Percentiles rank a stretch among this genome's conserved stretches.
Evolutionary conservation across 1,140 invertebrate species (phyloP).

Genomic region (Sycophila sp.): DNA sequence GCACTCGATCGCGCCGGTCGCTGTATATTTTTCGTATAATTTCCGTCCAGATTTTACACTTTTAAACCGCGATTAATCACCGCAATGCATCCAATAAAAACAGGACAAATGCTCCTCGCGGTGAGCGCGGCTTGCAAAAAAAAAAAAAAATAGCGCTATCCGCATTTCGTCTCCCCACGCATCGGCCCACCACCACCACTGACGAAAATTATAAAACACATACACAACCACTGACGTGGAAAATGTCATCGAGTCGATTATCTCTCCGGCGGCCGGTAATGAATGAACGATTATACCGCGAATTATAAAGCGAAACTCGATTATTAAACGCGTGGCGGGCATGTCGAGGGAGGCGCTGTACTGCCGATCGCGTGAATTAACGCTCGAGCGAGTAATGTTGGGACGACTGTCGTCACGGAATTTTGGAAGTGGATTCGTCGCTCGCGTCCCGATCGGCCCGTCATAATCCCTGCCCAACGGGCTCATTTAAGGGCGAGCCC

Average conservation of each 20-base stretch:
- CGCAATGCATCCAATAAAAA: not conserved
- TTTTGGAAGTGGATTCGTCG: not conserved
- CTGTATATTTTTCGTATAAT: not conserved
- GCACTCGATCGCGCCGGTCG: not conserved
- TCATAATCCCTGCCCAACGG: no score
- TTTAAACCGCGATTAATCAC: conserved; percentile 13
- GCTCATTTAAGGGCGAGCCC: conserved; percentile 9
- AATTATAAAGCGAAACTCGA: conserved; percentile 36
- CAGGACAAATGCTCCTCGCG: not conserved
- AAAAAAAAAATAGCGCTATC: no score
- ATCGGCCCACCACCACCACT: no score
- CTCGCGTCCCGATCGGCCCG: not conserved
- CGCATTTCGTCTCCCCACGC: no score
- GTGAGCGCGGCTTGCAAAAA: not conserved
- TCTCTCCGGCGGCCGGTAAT: not conserved
- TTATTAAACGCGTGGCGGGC: not conserved
- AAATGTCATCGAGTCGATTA: not conserved
- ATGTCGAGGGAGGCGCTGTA: no score
- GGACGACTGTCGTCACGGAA: not conserved
- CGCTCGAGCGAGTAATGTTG: conserved; percentile 9
- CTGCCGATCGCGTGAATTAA: conserved; percentile 13
- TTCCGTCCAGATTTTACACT: not conserved
- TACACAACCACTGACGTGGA: not conserved
- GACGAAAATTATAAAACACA: not conserved
- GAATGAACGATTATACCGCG: conserved; percentile 4